phyloP scores from a whole-genome alignment of 2,888 invertebrate genomes.

The Epinotia bilunana region DNA sequence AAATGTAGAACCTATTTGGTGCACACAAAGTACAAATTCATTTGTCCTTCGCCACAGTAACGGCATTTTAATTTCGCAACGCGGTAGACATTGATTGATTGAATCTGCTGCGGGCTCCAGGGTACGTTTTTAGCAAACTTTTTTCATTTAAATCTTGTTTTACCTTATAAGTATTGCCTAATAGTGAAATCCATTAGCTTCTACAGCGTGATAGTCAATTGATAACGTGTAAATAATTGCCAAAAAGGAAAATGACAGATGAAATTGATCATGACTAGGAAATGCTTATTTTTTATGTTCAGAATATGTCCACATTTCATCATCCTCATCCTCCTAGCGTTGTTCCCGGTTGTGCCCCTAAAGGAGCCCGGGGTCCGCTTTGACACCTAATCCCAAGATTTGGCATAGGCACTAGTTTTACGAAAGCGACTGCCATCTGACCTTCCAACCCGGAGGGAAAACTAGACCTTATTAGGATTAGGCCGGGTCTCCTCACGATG shows the following conservation, averaged over 20 bases:
- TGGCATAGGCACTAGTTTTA: too few relatives aligned
- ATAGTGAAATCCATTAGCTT: not conserved
- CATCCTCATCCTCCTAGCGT: too few relatives aligned
- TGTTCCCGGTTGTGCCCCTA: too few relatives aligned
- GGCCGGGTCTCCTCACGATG: too few relatives aligned
- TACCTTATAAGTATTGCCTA: constrained; percentile 25
- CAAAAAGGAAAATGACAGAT: not conserved
- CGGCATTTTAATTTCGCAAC: constrained; percentile 38
- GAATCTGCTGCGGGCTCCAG: constrained; percentile 43
- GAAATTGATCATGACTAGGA: too few relatives aligned
- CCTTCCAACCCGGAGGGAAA: too few relatives aligned
- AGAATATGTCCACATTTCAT: too few relatives aligned
- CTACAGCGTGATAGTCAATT: not conserved
- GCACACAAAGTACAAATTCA: constrained; percentile 45
- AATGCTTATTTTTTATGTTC: too few relatives aligned
- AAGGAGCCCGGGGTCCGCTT: too few relatives aligned
- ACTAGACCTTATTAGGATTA: too few relatives aligned
- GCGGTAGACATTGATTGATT: constrained; percentile 52
- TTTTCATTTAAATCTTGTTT: constrained; percentile 38
- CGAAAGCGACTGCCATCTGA: too few relatives aligned
- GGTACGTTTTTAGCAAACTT: constrained; percentile 36
- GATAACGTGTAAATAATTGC: not conserved
- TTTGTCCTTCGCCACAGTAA: constrained; percentile 21
- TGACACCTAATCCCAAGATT: too few relatives aligned
- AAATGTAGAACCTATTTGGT: constrained; percentile 37